phyloP scores from a whole-genome alignment of 2,888 invertebrate genomes.

The Xestia sexstrigata region DNA sequence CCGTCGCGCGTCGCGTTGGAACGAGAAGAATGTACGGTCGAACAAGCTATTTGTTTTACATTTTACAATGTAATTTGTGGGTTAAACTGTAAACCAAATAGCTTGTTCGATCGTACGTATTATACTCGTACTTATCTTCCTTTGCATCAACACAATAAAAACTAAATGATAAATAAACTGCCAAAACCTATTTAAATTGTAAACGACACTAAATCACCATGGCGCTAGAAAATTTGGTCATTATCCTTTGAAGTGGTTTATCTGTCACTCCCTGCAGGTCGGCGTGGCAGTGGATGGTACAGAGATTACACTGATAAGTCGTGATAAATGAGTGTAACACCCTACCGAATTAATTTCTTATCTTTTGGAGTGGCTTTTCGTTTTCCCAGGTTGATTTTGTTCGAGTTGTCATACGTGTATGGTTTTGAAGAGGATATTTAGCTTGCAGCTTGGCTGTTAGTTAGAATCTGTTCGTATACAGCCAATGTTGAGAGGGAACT shows the following conservation, averaged over 20 bases:
- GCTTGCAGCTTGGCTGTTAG: no score
- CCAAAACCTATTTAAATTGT: conserved; percentile 35
- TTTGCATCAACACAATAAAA: background rate
- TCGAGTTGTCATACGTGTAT: conserved; percentile 29
- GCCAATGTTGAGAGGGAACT: background rate
- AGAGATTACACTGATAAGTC: conserved; percentile 58
- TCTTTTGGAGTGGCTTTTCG: conserved; percentile 45
- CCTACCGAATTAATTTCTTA: conserved; percentile 56
- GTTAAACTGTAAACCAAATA: no score
- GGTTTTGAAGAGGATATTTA: background rate
- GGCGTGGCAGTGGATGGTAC: conserved; percentile 27
- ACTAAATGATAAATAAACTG: conserved; percentile 28
- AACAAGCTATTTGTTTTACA: no score
- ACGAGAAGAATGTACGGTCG: no score
- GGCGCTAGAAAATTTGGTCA: conserved; percentile 56
- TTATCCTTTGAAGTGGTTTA: conserved; percentile 63
- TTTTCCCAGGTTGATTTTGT: conserved; percentile 42
- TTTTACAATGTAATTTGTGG: no score
- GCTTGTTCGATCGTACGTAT: no score
- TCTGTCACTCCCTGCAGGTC: conserved; percentile 56
- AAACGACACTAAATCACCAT: conserved; percentile 54
- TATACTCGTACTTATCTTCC: no score
- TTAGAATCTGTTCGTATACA: background rate
- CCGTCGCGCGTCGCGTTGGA: no score
- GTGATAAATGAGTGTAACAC: conserved; percentile 63